phyloP scores from a whole-genome alignment of 2,113 vertebrate genomes.

The Hyaena hyaena region DNA sequence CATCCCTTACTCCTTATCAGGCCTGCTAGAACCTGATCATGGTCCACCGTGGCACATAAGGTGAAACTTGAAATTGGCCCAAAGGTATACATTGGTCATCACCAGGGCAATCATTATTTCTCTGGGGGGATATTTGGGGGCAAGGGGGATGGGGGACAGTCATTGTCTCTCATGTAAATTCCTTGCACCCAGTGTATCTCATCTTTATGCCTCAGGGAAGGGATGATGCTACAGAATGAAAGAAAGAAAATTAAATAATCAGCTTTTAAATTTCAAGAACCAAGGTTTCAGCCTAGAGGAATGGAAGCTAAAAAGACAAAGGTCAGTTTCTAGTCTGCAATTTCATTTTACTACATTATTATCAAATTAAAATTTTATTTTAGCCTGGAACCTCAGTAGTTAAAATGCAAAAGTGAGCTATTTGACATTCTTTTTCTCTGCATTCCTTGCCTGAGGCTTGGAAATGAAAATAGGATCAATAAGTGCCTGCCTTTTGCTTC shows the following conservation, averaged over 20 bases:
- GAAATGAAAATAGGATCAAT: background rate
- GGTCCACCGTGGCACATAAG: background rate
- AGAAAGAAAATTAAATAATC: background rate
- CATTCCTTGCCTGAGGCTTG: background rate
- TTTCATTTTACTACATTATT: background rate
- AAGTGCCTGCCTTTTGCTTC: background rate
- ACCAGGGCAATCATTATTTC: background rate
- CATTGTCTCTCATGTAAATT: background rate
- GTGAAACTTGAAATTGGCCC: background rate
- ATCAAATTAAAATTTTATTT: background rate
- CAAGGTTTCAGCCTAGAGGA: background rate
- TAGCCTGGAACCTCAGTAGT: background rate
- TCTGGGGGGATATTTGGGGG: background rate
- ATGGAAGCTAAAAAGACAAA: background rate
- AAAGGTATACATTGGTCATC: background rate
- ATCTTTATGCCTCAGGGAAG: background rate
- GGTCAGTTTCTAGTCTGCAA: background rate
- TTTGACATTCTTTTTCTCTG: background rate
- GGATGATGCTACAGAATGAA: background rate
- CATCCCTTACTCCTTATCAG: background rate
- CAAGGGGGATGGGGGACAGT: background rate
- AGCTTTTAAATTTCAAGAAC: background rate
- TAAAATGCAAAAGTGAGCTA: background rate
- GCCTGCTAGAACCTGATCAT: background rate
- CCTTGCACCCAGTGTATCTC: background rate